Evolutionary conservation across 2,888 invertebrate species (phyloP).

Genomic region (Muschampia plurimacula): DNA sequence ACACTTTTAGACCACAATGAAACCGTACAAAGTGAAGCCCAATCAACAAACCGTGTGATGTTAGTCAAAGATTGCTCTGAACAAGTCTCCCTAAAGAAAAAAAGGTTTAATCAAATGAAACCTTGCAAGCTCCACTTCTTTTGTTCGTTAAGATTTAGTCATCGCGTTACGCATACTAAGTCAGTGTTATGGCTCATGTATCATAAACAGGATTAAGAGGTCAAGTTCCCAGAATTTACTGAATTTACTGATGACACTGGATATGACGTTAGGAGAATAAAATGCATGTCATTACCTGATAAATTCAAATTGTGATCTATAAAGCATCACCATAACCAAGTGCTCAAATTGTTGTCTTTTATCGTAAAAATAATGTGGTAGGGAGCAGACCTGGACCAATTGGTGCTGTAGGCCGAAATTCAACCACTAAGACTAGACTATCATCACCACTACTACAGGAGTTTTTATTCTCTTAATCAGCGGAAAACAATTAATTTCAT

Average conservation of each 20-base stretch:
- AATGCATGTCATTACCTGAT: no score
- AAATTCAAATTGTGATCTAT: no score
- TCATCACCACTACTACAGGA: no score
- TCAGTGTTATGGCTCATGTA: slow-evolving; percentile 23
- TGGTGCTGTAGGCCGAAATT: no score
- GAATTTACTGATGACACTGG: not conserved
- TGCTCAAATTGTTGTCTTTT: no score
- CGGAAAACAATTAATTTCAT: no score
- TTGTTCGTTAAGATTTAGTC: slow-evolving; percentile 20
- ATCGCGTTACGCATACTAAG: slow-evolving; percentile 18
- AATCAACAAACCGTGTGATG: slow-evolving; percentile 3
- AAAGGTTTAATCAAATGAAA: slow-evolving; percentile 31
- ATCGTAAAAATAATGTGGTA: no score
- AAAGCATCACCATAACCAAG: no score
- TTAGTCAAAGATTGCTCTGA: not conserved
- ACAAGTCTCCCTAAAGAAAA: not conserved
- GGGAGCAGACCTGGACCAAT: no score
- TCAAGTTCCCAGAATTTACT: slow-evolving; percentile 19
- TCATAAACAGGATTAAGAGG: slow-evolving; percentile 25
- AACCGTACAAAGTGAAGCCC: slow-evolving; percentile 11
- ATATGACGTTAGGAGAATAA: no score
- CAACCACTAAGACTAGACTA: no score
- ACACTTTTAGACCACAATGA: not conserved
- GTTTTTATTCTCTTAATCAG: no score
- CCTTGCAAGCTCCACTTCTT: slow-evolving; percentile 17